phyloP scores from a whole-genome alignment of 1,140 invertebrate genomes.

The Orius laevigatus region DNA sequence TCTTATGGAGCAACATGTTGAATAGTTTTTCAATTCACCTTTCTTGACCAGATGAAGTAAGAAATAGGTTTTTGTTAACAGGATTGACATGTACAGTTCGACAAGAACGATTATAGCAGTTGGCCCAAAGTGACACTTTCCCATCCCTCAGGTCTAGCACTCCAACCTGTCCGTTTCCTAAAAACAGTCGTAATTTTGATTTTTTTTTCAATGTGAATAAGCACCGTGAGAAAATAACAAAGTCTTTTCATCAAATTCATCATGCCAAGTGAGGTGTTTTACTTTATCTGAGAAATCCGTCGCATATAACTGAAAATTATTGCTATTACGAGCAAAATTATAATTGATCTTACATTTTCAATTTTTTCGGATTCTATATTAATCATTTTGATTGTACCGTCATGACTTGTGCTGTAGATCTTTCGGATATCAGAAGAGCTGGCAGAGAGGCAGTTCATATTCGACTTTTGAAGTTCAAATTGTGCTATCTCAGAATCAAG shows the following conservation, averaged over 20 bases:
- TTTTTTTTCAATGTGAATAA: too few relatives aligned
- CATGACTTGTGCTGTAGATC: slow-evolving; percentile 21
- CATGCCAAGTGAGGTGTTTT: slow-evolving; percentile 20
- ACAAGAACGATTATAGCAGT: slow-evolving; percentile 18
- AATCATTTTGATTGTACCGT: slow-evolving; percentile 13
- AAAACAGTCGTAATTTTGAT: slow-evolving; percentile 2
- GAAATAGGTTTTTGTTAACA: slow-evolving; percentile 16
- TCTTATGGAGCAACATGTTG: neutral
- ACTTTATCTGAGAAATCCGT: slow-evolving; percentile 5
- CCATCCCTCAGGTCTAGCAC: slow-evolving; percentile 15
- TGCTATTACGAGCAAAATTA: slow-evolving; percentile 1
- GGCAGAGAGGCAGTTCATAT: slow-evolving; percentile 20
- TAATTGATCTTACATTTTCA: neutral
- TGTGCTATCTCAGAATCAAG: slow-evolving; percentile 5
- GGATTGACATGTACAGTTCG: slow-evolving; percentile 21
- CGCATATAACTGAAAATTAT: slow-evolving; percentile 17
- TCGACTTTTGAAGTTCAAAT: slow-evolving; percentile 15
- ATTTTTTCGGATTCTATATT: neutral
- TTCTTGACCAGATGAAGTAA: slow-evolving; percentile 19
- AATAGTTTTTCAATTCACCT: neutral
- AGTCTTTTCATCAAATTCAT: slow-evolving; percentile 16
- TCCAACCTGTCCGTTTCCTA: slow-evolving; percentile 18
- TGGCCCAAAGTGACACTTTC: neutral
- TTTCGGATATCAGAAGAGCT: slow-evolving; percentile 14
- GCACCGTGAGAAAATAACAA: slow-evolving; percentile 19